phyloP scores from a whole-genome alignment of 2,113 vertebrate genomes.

The Charina bottae region DNA sequence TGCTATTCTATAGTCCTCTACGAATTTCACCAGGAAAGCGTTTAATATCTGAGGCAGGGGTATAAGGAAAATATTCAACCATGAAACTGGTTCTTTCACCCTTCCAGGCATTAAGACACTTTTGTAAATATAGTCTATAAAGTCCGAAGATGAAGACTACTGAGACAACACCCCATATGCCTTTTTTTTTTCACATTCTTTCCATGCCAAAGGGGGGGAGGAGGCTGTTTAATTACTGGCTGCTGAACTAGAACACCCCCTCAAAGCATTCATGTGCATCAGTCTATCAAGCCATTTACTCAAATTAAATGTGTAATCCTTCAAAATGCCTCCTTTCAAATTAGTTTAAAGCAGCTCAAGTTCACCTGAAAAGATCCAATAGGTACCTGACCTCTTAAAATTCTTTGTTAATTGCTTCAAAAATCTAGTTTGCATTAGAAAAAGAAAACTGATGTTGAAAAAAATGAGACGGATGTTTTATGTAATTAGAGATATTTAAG shows the following conservation, averaged over 20 bases:
- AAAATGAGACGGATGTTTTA: neutral
- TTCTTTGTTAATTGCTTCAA: constrained; percentile 79
- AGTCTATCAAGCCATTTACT: constrained; percentile 87
- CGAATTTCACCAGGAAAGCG: constrained; percentile 35
- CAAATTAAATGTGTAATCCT: constrained; percentile 88
- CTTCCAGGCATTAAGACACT: constrained; percentile 40
- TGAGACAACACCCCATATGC: constrained; percentile 52
- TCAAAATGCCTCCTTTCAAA: constrained; percentile 86
- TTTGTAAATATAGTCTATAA: constrained; percentile 41
- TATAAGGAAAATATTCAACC: constrained; percentile 28
- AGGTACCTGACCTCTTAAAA: constrained; percentile 77
- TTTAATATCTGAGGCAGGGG: constrained; percentile 11
- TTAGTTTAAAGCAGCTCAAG: constrained; percentile 84
- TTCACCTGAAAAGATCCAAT: constrained; percentile 82
- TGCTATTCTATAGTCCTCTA: neutral
- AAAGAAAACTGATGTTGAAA: constrained; percentile 41
- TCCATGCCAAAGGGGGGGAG: constrained; percentile 30
- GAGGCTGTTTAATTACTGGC: constrained; percentile 76
- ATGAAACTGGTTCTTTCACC: neutral
- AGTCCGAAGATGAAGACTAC: constrained; percentile 43
- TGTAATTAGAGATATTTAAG: neutral
- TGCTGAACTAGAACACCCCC: constrained; percentile 79
- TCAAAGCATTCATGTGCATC: constrained; percentile 84
- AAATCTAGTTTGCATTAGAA: constrained; percentile 65
- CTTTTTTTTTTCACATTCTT: constrained; percentile 46